Base-by-base conservation (phyloP, 2,113 vertebrate genomes). In the Micromys minutus region DNA sequence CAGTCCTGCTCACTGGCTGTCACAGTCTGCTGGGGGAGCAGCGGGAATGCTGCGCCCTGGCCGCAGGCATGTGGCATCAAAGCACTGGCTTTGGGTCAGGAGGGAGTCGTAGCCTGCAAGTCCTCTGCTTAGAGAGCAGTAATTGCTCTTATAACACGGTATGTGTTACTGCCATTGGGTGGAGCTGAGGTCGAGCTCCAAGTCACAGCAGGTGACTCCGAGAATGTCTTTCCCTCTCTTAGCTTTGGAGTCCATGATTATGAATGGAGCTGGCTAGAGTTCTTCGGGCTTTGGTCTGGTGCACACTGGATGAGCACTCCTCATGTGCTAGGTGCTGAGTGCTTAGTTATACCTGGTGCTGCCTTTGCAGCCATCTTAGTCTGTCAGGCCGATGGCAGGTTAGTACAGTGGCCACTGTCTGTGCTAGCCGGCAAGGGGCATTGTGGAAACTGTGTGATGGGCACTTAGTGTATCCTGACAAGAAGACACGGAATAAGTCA, bases 71-170 rank as follows among this genome's bases (percentile, higher is more conserved):
- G 31, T 69, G 42, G 6, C 17, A 45, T 11, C 0, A 9, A 65
- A 11, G 42, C 39, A 31, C 59, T 84, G 59, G n/a, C 57, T 69
- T 36, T 55, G 1, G 10, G 36, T 39, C 47, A 26, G 45, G 17
- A 36, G 34, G 47, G 47, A 52, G 12, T 24, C 7, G 21, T 12
- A 29, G 77, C 75, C 24, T 91, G 75, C 90, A 7, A 24, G 8
- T 6, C 34, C 88, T 4, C 0, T 77, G 91, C 92, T 72, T 74
- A 93, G 96, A 96, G 94, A 84, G 91, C 87, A 95, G 95, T 92
- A 87, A 88, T 9, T 24, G 52, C 79, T 84, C 76, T 29, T 0
- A 34, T 59, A 45, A 55, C 1, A 0, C 5, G 1, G 34, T 67
- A 16, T 47, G 16, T 72, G 22, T 36, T 42, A 81, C 80, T 87